Evolutionary conservation across 2,888 invertebrate species (phyloP).

Genomic region (Acrobasis suavella): DNA sequence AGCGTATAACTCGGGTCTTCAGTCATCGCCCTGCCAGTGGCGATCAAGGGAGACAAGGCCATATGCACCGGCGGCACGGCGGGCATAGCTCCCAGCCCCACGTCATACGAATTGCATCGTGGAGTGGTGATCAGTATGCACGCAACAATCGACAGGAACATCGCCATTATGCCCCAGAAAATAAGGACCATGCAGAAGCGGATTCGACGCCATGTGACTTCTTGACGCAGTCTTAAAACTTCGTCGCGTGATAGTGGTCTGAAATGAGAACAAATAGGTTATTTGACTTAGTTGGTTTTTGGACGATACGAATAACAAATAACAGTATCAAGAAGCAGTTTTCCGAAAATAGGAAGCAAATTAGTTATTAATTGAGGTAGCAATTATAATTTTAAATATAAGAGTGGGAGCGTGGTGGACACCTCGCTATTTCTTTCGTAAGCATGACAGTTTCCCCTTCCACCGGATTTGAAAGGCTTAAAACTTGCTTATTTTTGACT

Average conservation of each 20-base stretch:
- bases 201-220: slow-evolving; percentile 75
- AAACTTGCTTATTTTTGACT: too few species aligned
- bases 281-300: too few species aligned
- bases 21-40: slow-evolving; percentile 28
- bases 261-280: slow-evolving; percentile 40
- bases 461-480: too few species aligned
- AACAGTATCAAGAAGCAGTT: too few species aligned
- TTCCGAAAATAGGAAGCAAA: too few species aligned
- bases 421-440: too few species aligned
- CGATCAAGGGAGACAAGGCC: slow-evolving; percentile 50
- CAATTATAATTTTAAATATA: too few species aligned
- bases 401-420: too few species aligned
- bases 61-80: slow-evolving; percentile 56
- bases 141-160: slow-evolving; percentile 70
- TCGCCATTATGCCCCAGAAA: slow-evolving; percentile 74
- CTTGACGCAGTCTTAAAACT: slow-evolving; percentile 62
- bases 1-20: slow-evolving; percentile 33
- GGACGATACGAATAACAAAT: too few species aligned
- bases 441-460: too few species aligned
- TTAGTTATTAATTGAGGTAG: too few species aligned
- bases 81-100: slow-evolving; percentile 34
- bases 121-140: slow-evolving; percentile 54
- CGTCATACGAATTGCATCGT: slow-evolving; percentile 39
- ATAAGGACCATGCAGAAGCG: slow-evolving; percentile 67
- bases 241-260: slow-evolving; percentile 76